These are phyloP conservation scores for Drosophila conformis DNA, from an alignment of 2,888 invertebrate species.

Conservation along the genomic window DNA sequence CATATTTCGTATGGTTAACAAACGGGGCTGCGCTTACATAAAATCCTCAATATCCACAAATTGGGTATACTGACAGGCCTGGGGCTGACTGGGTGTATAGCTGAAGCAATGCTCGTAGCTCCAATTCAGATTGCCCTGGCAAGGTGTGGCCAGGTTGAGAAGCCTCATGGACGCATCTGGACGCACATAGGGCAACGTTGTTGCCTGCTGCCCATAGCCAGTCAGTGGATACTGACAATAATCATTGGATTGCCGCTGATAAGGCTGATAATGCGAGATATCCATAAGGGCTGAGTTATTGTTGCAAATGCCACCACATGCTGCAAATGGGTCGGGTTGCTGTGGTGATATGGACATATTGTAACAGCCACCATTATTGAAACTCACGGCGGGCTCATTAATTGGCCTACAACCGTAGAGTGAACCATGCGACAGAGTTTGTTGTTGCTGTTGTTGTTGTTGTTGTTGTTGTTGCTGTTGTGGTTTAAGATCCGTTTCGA, in stretches of 20 bases:
- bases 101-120: slow-evolving; percentile 89
- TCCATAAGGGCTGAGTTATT: slow-evolving; percentile 24
- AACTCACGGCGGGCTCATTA: slow-evolving; percentile 68
- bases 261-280: slow-evolving; percentile 61
- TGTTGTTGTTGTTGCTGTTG: slow-evolving; percentile 19
- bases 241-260: slow-evolving; percentile 46
- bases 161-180: slow-evolving; percentile 16
- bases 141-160: slow-evolving; percentile 84
- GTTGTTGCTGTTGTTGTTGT: slow-evolving; percentile 21
- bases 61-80: slow-evolving; percentile 89
- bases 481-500: slow-evolving; percentile 53
- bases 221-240: slow-evolving; percentile 22
- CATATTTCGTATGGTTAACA: background rate
- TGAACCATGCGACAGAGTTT: slow-evolving; percentile 29
- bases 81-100: slow-evolving; percentile 85
- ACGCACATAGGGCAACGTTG: slow-evolving; percentile 19
- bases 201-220: slow-evolving; percentile 13
- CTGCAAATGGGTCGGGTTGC: background rate
- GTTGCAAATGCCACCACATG: slow-evolving; percentile 12
- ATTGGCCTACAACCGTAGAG: slow-evolving; percentile 47
- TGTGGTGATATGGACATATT: slow-evolving; percentile 13
- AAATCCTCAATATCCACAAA: slow-evolving; percentile 91
- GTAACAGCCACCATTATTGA: slow-evolving; percentile 59
- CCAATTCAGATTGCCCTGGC: slow-evolving; percentile 86
- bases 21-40: slow-evolving; percentile 87